These are phyloP conservation scores for Heliconius melpomene DNA, from an alignment of 1,140 invertebrate genomes.

Conservation along the genomic window DNA sequence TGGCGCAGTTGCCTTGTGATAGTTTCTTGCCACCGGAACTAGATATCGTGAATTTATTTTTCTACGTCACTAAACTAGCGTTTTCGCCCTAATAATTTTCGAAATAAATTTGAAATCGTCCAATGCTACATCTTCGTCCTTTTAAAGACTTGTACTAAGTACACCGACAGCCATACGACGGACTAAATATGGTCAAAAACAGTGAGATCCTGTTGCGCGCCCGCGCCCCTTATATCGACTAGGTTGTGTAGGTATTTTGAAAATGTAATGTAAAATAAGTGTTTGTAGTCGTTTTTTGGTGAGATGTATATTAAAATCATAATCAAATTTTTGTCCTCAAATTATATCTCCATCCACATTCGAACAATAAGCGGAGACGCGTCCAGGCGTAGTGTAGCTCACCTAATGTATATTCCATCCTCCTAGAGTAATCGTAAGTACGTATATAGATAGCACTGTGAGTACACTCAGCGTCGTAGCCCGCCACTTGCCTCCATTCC, in stretches of 20 bases:
- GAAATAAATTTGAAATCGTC: constrained; percentile 67
- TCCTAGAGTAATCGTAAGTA: constrained; percentile 73
- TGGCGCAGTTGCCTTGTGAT: constrained; percentile 68
- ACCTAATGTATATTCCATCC: constrained; percentile 80
- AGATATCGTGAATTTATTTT: constrained; percentile 34
- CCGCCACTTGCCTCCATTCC: constrained; percentile 70
- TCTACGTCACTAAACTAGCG: constrained; percentile 27
- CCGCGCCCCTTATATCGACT: constrained; percentile 65
- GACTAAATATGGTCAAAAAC: constrained; percentile 47
- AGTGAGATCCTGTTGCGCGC: constrained; percentile 48
- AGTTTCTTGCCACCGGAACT: constrained; percentile 69
- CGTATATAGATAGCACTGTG: constrained; percentile 49
- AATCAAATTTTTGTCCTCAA: constrained; percentile 63
- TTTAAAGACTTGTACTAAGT: constrained; percentile 78
- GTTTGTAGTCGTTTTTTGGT: constrained; percentile 59
- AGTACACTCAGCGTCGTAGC: constrained; percentile 69
- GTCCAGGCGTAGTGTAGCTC: constrained; percentile 59
- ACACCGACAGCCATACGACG: constrained; percentile 59
- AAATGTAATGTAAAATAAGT: constrained; percentile 57
- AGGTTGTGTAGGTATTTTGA: constrained; percentile 69
- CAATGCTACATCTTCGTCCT: constrained; percentile 79
- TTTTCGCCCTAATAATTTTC: constrained; percentile 54
- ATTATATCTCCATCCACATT: constrained; percentile 75
- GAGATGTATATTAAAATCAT: constrained; percentile 65
- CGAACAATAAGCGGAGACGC: constrained; percentile 69